A percentile compares a stretch with the other conserved stretches of the same genome.
Evolutionary conservation across 2,888 invertebrate species (phyloP).

Genomic region (Chrysodeixis includens): DNA sequence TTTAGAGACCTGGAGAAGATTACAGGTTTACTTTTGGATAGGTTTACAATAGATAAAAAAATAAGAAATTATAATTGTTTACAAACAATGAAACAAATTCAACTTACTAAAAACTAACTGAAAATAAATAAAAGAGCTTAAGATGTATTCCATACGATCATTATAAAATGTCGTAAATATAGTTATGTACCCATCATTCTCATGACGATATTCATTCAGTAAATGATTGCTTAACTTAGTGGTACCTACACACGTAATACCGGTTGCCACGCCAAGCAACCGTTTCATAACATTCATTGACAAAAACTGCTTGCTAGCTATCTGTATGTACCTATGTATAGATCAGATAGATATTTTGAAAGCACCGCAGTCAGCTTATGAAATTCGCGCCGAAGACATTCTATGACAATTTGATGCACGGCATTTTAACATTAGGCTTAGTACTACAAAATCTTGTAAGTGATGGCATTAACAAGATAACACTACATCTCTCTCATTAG

Average conservation of each 20-base stretch:
- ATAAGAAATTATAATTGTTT: no score
- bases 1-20: no score
- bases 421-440: not conserved
- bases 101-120: no score
- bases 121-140: no score
- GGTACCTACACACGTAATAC: slow-evolving; percentile 64
- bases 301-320: slow-evolving; percentile 59
- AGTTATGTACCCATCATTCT: slow-evolving; percentile 51
- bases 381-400: slow-evolving; percentile 23
- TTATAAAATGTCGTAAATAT: slow-evolving; percentile 27
- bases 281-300: slow-evolving; percentile 74
- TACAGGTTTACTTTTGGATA: no score
- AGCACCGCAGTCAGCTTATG: slow-evolving; percentile 30
- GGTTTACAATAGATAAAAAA: no score
- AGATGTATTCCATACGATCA: not conserved
- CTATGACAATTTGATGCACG: not conserved
- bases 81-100: no score
- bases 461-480: slow-evolving; percentile 17
- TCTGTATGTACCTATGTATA: slow-evolving; percentile 37
- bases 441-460: not conserved
- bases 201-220: slow-evolving; percentile 69
- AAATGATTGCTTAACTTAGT: slow-evolving; percentile 65
- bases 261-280: slow-evolving; percentile 57
- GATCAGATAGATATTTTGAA: slow-evolving; percentile 33
- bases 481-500: slow-evolving; percentile 27